phyloP scores from a whole-genome alignment of 92 coral and sea anemone species.

The Pocillopora grandis region DNA sequence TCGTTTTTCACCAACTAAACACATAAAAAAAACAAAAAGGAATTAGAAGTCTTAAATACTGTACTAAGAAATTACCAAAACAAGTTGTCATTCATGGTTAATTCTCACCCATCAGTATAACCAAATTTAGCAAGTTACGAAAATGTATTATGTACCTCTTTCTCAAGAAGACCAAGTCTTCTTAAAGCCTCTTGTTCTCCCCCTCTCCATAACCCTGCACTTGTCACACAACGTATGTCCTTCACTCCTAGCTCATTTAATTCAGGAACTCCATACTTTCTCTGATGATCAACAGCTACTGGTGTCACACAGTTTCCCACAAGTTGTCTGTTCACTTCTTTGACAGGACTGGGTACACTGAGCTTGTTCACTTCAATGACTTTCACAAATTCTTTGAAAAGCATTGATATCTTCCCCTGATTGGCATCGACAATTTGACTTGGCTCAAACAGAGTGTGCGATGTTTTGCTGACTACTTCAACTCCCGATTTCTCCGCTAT shows the following conservation, averaged over 20 bases:
- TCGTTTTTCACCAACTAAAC: slow-evolving; percentile 39
- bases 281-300: slow-evolving; percentile 9
- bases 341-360: slow-evolving; percentile 32
- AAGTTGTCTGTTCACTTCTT: slow-evolving; percentile 40
- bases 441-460: slow-evolving; percentile 79
- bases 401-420: slow-evolving; percentile 59
- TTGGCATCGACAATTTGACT: slow-evolving; percentile 53
- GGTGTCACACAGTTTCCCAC: slow-evolving; percentile 53
- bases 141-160: slow-evolving; percentile 30
- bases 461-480: slow-evolving; percentile 63
- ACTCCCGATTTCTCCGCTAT: slow-evolving; percentile 69
- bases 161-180: slow-evolving; percentile 37
- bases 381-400: slow-evolving; percentile 61
- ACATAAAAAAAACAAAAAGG: not conserved
- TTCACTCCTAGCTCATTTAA: slow-evolving; percentile 66
- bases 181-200: slow-evolving; percentile 72
- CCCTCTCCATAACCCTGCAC: slow-evolving; percentile 61
- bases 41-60: too few species aligned
- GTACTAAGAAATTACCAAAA: not conserved
- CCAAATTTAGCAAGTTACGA: not conserved
- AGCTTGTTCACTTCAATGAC: slow-evolving; percentile 55
- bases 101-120: too few species aligned
- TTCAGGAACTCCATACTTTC: slow-evolving; percentile 49
- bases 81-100: not conserved
- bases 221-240: slow-evolving; percentile 35